These are phyloP conservation scores for Ormyrus rosae DNA, from an alignment of 2,888 invertebrate genomes.

Conservation along the genomic window DNA sequence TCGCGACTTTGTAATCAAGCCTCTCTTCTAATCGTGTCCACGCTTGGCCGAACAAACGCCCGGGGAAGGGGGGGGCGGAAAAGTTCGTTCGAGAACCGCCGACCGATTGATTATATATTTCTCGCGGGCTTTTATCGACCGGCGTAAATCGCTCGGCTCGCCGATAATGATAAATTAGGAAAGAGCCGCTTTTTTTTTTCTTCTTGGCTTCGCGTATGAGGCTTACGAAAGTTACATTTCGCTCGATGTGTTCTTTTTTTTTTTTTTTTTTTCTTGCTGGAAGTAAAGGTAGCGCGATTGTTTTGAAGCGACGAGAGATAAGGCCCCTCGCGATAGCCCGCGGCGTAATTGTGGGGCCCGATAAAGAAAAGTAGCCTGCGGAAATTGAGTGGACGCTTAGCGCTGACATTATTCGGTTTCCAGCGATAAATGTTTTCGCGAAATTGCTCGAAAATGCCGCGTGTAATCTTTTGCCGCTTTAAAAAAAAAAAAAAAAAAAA, in stretches of 20 bases:
- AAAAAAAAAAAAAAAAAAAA: too few species aligned
- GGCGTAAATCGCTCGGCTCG: conserved; percentile 30
- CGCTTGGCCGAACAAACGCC: conserved; percentile 40
- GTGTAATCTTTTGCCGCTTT: too few species aligned
- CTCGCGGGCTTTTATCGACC: conserved; percentile 27
- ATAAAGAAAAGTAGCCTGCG: conserved; percentile 20
- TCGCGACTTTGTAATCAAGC: conserved; percentile 43
- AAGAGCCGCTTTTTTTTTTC: conserved; percentile 27
- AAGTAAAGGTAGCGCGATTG: neutral
- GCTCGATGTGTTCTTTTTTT: neutral
- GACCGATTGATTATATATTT: conserved; percentile 37
- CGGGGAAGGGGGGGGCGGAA: neutral
- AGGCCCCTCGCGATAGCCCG: conserved; percentile 15
- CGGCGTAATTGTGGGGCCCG: conserved; percentile 45
- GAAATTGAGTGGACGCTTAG: conserved; percentile 9
- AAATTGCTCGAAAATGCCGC: neutral
- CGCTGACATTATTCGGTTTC: conserved; percentile 14
- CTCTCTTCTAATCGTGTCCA: conserved; percentile 32
- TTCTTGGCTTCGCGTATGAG: conserved; percentile 56
- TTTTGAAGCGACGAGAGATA: conserved; percentile 26
- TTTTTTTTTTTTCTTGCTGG: neutral
- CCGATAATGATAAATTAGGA: conserved; percentile 49
- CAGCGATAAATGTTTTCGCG: conserved; percentile 9
- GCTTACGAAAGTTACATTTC: neutral
- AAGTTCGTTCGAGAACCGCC: conserved; percentile 10